Evolutionary conservation across 2,797 vertebrate species (phyloP), one percentile per base, ranked within the genome.

Genomic region (Onychomys arenicola): DNA sequence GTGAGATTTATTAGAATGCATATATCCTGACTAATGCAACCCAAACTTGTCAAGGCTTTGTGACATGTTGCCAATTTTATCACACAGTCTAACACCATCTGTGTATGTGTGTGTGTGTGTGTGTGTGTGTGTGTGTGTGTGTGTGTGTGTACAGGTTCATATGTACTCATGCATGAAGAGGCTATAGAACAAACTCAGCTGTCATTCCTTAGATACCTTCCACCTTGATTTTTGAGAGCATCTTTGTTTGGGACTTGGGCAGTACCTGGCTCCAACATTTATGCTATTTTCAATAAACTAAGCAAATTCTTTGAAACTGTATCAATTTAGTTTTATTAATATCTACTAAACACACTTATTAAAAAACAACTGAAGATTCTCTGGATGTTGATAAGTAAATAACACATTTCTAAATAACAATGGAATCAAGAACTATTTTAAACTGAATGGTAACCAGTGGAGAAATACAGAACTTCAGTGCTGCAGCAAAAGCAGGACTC

Each of bases 371-470:
- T 46, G 37, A 52, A 89, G 40, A 77, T 67, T 85, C 34, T 89
- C 19, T 0, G 1, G n/a, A 40, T 87, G 52, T 85, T 95, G 17
- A 84, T 94, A 88, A 92, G 78, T 46, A 87, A 87, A 34, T 7
- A 92, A 90, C 5, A 46, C n/a, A 49, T 57, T 85, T 85, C 27
- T 21, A 94, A 81, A 81, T 89, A 49, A 84, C 46, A 83, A 84
- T 65, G 57, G 67, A 91, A 87, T 55, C 10, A 55, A 37, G 65
- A 97, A 93, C 37, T 32, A 75, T 37, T 76, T 91, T 40, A 27
- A 29, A 40, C 2, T n/a, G 25, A 91, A 91, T 85, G 29, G 46
- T 71, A 65, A 86, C n/a, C 25, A 82, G 91, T 46, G 57, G 21
- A 86, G n/a, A 67, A 16, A 29, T 37, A 82, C 9, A 81, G 40